phyloP scores from a whole-genome alignment of 1,140 invertebrate species.

The Meteorus sp. region DNA sequence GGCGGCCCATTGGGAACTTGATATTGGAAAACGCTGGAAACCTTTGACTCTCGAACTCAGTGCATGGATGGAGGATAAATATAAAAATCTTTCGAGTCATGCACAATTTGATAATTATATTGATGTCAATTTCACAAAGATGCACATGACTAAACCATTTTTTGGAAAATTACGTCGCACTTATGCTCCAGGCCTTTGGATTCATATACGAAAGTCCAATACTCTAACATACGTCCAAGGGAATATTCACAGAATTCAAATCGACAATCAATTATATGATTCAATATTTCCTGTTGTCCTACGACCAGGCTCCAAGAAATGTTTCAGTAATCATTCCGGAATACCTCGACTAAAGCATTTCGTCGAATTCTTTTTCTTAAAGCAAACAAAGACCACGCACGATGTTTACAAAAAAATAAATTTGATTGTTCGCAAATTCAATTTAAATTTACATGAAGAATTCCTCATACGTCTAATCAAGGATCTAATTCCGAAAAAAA shows the following conservation, averaged over 20 bases:
- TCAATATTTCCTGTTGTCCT: conserved; percentile 78
- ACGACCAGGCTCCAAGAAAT: conserved; percentile 62
- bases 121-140: conserved; percentile 73
- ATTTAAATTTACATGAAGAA: conserved; percentile 73
- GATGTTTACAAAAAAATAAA: conserved; percentile 73
- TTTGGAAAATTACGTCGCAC: conserved; percentile 75
- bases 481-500: conserved; percentile 39
- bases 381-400: conserved; percentile 63
- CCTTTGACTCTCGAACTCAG: conserved; percentile 74
- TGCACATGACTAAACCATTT: conserved; percentile 87
- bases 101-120: conserved; percentile 77
- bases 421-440: conserved; percentile 72
- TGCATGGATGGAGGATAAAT: conserved; percentile 81
- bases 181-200: conserved; percentile 76
- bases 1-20: conserved; percentile 79
- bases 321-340: conserved; percentile 50
- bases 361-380: conserved; percentile 69
- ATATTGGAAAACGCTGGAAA: conserved; percentile 78
- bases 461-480: conserved; percentile 59
- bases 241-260: conserved; percentile 70
- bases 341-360: conserved; percentile 65
- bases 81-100: conserved; percentile 67
- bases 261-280: conserved; percentile 79
- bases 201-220: conserved; percentile 72
- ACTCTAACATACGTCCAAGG: conserved; percentile 70